phyloP scores from a whole-genome alignment of 1,140 invertebrate genomes.

The Zaprionus nigranus region DNA sequence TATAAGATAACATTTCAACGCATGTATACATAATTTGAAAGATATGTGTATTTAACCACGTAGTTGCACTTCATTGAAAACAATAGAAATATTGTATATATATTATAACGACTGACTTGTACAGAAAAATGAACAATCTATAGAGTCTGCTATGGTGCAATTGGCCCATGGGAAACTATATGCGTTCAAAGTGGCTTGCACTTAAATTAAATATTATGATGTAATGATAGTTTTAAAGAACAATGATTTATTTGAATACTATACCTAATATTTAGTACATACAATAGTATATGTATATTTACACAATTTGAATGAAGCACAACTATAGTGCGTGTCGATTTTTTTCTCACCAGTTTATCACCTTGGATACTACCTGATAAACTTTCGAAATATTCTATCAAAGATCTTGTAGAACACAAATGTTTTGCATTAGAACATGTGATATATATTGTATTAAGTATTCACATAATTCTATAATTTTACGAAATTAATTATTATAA shows the following conservation, averaged over 20 bases:
- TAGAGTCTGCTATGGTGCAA: slow-evolving; percentile 28
- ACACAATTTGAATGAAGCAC: background rate
- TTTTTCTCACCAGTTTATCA: background rate
- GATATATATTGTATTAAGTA: slow-evolving; percentile 50
- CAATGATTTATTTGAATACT: background rate
- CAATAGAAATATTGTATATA: background rate
- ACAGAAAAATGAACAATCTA: slow-evolving; percentile 19
- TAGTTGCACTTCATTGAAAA: slow-evolving; percentile 13
- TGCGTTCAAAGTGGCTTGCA: slow-evolving; percentile 16
- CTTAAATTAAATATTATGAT: slow-evolving; percentile 8
- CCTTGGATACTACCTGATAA: background rate
- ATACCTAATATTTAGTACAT: background rate
- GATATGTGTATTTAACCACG: slow-evolving; percentile 1
- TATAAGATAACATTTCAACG: background rate
- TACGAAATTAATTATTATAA: slow-evolving; percentile 8
- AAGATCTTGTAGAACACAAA: background rate
- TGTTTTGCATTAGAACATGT: slow-evolving; percentile 39
- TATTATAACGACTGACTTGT: slow-evolving; percentile 39
- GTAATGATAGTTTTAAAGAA: background rate
- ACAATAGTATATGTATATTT: background rate
- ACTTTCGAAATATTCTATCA: background rate
- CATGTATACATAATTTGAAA: background rate
- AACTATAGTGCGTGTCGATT: background rate
- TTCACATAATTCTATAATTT: background rate
- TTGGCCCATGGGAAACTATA: slow-evolving; percentile 18